Conservation (phyloP, 2,797 vertebrate species). For the Falco rusticolus region DNA sequence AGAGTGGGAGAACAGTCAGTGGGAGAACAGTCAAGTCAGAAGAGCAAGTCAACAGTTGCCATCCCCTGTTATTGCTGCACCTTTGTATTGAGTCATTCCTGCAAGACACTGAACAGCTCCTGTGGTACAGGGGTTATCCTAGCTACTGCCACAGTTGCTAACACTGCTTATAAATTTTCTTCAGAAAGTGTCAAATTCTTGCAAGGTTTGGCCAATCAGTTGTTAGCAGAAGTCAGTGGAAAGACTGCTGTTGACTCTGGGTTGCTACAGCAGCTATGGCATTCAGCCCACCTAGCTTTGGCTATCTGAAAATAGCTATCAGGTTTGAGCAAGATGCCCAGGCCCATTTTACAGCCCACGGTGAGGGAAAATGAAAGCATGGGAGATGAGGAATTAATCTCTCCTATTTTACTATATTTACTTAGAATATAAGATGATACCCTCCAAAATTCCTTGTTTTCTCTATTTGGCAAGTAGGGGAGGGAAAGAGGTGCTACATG, state of each 20-base stretch:
- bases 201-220: background rate
- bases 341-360: background rate
- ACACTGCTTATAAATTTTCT: background rate
- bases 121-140: background rate
- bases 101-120: background rate
- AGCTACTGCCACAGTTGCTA: background rate
- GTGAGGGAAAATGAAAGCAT: background rate
- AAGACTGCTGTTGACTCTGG: background rate
- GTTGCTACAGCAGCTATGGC: background rate
- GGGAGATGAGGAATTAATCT: background rate
- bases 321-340: background rate
- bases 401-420: background rate
- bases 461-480: background rate
- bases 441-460: background rate
- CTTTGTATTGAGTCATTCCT: background rate
- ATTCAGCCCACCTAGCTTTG: background rate
- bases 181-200: background rate
- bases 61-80: background rate
- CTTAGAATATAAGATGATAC: background rate
- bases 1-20: background rate
- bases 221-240: background rate
- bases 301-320: background rate
- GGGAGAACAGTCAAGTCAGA: background rate
- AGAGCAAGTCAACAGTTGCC: background rate
- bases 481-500: background rate